A percentile compares a stretch with the other conserved stretches of the same genome.
phyloP scores from a whole-genome alignment of 2,113 vertebrate species.

The Rousettus leschenaultii region DNA sequence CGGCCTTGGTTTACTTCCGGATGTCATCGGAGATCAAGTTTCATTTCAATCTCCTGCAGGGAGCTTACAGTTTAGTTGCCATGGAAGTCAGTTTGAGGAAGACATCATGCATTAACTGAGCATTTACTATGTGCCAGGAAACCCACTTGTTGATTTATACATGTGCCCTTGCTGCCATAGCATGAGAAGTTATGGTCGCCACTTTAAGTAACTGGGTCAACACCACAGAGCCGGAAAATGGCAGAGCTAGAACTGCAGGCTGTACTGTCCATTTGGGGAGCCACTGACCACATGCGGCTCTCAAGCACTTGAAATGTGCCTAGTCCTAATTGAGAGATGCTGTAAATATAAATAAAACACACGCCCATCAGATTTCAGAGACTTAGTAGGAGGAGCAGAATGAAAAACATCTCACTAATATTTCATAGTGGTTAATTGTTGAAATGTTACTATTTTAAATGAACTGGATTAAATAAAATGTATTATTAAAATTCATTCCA shows the following conservation, averaged over 20 bases:
- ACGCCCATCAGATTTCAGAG: background rate
- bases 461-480: background rate
- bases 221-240: background rate
- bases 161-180: background rate
- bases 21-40: background rate
- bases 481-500: background rate
- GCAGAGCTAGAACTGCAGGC: background rate
- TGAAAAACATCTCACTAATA: background rate
- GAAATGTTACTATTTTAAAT: background rate
- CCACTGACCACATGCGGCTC: background rate
- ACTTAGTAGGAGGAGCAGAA: background rate
- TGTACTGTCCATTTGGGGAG: background rate
- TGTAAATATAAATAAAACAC: rapidly evolving
- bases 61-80: background rate
- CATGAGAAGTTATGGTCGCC: background rate
- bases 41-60: background rate
- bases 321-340: rapidly evolving
- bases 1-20: rapidly evolving
- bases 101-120: background rate
- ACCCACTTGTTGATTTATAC: rapidly evolving
- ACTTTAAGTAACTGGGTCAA: background rate
- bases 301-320: background rate
- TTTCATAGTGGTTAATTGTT: background rate
- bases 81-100: background rate
- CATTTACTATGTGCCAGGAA: background rate